Percentiles rank a stretch among this genome's conserved stretches.
These are phyloP conservation scores for Lepidocyrtoides sp. DNA, from an alignment of 2,888 invertebrate species.

Conservation along the genomic window DNA sequence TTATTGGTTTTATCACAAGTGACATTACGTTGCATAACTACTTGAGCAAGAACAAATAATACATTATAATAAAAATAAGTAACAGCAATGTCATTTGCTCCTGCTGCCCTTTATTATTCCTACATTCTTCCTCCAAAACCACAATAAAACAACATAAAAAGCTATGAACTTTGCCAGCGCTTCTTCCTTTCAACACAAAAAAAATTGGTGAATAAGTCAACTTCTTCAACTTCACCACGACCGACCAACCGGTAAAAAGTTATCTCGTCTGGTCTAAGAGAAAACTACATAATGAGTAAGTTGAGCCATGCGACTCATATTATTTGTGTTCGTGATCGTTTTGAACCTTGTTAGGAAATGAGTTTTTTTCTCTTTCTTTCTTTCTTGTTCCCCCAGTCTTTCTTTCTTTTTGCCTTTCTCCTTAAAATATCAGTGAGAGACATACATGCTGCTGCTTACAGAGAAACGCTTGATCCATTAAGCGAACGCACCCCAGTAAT, in stretches of 20 bases:
- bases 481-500: slow-evolving; percentile 14
- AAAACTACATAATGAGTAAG: background rate
- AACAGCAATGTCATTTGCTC: background rate
- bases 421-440: background rate
- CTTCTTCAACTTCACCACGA: no score
- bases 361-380: slow-evolving; percentile 15
- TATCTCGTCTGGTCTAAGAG: background rate
- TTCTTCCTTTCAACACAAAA: no score
- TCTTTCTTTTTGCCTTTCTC: background rate
- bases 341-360: slow-evolving; percentile 68
- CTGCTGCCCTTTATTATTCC: background rate
- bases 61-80: background rate
- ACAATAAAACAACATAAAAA: background rate
- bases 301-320: slow-evolving; percentile 25
- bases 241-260: no score
- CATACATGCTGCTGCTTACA: slow-evolving; percentile 24
- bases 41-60: background rate
- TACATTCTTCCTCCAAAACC: background rate
- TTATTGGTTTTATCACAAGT: background rate
- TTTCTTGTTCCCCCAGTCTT: background rate
- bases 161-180: background rate
- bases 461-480: slow-evolving; percentile 47
- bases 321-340: slow-evolving; percentile 55
- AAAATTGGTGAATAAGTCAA: background rate
- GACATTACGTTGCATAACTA: background rate